phyloP scores from a whole-genome alignment of 2,797 vertebrate genomes.

The Coendou prehensilis region DNA sequence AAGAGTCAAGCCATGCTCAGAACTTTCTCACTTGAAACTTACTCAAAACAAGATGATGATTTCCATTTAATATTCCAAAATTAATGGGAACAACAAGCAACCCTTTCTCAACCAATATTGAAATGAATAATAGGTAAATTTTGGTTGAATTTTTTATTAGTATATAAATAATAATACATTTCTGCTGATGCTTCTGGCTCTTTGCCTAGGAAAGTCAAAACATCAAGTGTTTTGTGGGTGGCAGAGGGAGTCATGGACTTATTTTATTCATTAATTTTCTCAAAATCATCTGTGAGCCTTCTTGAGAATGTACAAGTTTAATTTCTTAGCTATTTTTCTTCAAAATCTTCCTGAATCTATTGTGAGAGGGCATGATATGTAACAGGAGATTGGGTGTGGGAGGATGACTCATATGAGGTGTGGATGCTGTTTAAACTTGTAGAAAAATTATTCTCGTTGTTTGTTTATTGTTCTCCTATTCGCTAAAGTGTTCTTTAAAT shows the following conservation, averaged over 20 bases:
- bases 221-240: background rate
- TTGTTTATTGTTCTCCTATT: background rate
- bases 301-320: background rate
- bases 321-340: constrained; percentile 37
- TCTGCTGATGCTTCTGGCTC: constrained; percentile 4
- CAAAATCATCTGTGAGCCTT: constrained; percentile 19
- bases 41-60: background rate
- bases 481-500: constrained; percentile 19
- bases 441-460: background rate
- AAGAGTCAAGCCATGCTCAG: background rate
- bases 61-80: constrained; percentile 48
- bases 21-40: constrained; percentile 3
- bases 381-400: background rate
- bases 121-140: constrained; percentile 25
- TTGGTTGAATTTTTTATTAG: background rate
- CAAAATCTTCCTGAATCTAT: background rate
- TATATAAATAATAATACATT: background rate
- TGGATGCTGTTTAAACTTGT: constrained; percentile 27
- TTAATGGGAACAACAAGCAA: constrained; percentile 4
- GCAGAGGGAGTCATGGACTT: background rate
- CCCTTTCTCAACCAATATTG: constrained; percentile 13
- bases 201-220: background rate
- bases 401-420: background rate
- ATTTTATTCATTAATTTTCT: background rate
- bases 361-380: background rate